phyloP scores from a whole-genome alignment of 2,888 invertebrate species.

The Drosophila austrosaltans region DNA sequence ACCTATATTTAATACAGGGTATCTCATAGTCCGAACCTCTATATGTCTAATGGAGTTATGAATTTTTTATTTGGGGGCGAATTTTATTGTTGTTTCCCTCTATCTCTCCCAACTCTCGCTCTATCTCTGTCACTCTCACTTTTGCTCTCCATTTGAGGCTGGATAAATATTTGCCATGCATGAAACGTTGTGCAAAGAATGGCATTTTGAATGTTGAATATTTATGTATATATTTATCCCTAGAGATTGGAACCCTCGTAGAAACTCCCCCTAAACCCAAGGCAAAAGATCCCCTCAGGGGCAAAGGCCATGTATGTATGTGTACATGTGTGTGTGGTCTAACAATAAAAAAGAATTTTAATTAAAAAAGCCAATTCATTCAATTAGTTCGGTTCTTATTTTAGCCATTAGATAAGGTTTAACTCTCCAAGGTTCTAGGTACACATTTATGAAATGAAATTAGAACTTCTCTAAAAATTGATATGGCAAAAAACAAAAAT shows the following conservation, averaged over 20 bases:
- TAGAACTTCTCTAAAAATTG: constrained; percentile 3
- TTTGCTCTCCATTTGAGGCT: not conserved
- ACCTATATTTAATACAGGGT: not conserved
- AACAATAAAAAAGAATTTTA: constrained; percentile 51
- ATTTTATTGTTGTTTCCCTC: not conserved
- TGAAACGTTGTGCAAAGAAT: constrained; percentile 59
- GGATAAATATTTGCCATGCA: constrained; percentile 48
- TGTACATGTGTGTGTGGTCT: constrained; percentile 29
- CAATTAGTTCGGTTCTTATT: constrained; percentile 49
- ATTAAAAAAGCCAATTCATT: constrained; percentile 51
- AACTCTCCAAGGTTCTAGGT: not conserved
- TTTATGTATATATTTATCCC: constrained; percentile 18
- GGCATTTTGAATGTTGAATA: constrained; percentile 60
- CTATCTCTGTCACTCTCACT: not conserved
- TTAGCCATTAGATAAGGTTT: constrained; percentile 53
- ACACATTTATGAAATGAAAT: constrained; percentile 9
- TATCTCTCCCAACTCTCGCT: not conserved
- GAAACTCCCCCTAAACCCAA: constrained; percentile 27
- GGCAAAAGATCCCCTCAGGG: constrained; percentile 29
- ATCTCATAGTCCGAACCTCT: not conserved
- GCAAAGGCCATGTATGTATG: constrained; percentile 34
- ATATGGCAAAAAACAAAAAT: not conserved
- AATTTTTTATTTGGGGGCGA: constrained; percentile 6
- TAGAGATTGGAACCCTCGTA: constrained; percentile 19
- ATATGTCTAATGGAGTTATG: not conserved